Evolutionary conservation across 2,797 vertebrate species (phyloP).

Genomic region (Rhinichthys osculus): DNA sequence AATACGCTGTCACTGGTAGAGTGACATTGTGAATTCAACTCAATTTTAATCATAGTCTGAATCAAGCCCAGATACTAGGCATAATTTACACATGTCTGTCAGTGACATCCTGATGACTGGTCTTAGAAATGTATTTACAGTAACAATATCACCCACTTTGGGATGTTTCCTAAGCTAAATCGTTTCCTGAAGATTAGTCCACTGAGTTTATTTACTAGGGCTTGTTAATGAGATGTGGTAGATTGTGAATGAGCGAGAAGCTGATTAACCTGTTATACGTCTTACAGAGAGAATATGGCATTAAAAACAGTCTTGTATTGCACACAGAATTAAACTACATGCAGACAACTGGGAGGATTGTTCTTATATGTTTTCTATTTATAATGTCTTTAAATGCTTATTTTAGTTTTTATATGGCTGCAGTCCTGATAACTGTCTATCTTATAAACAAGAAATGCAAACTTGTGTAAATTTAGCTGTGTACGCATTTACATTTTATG

Average conservation of each 20-base stretch:
- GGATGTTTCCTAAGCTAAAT: slow-evolving; percentile 65
- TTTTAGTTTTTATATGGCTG: slow-evolving; percentile 23
- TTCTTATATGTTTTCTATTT: neutral
- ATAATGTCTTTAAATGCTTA: slow-evolving; percentile 1
- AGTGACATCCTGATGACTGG: slow-evolving; percentile 44
- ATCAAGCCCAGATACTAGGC: slow-evolving; percentile 13
- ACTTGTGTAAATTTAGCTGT: neutral
- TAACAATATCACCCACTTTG: slow-evolving; percentile 44
- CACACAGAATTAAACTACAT: neutral
- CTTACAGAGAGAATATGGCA: neutral
- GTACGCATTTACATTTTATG: neutral
- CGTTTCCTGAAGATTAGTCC: slow-evolving; percentile 69
- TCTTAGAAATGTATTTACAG: slow-evolving; percentile 42
- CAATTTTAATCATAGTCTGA: slow-evolving; percentile 4
- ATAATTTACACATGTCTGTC: slow-evolving; percentile 32
- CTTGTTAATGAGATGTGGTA: slow-evolving; percentile 54
- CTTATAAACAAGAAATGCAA: neutral
- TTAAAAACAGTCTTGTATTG: neutral
- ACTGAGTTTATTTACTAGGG: slow-evolving; percentile 55
- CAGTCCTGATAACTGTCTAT: neutral
- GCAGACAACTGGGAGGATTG: neutral
- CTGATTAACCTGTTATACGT: neutral
- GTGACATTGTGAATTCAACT: neutral
- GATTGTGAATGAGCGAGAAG: neutral
- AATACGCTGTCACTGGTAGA: neutral